Conservation (phyloP, 2,888 invertebrate genomes). For the Hesperia comma region DNA sequence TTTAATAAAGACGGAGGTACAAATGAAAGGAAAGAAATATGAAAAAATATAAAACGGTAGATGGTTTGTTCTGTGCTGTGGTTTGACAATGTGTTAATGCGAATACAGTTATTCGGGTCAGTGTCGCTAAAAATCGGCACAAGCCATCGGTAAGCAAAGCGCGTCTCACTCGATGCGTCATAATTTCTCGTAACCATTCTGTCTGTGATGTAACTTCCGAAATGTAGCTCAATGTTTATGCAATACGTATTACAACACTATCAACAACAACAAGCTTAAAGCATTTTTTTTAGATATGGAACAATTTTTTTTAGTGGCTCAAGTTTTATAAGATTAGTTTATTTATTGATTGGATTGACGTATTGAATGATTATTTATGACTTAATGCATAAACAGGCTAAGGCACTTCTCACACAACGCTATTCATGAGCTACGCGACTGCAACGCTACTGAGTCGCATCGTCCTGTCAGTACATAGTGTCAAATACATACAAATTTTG, state of each 20-base stretch:
- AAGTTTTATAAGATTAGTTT: no score
- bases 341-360: no score
- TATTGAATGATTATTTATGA: no score
- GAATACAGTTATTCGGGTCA: constrained; percentile 76
- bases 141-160: constrained; percentile 60
- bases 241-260: constrained; percentile 54
- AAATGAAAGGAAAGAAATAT: neutral
- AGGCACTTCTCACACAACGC: no score
- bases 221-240: constrained; percentile 53
- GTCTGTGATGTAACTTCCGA: constrained; percentile 66
- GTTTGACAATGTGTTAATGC: constrained; percentile 60
- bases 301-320: no score
- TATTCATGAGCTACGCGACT: no score
- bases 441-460: no score
- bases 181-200: constrained; percentile 60
- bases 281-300: no score
- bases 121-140: constrained; percentile 72
- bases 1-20: neutral
- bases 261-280: neutral
- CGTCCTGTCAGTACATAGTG: no score
- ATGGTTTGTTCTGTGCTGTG: no score
- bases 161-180: constrained; percentile 69
- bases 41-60: neutral
- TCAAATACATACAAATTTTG: no score
- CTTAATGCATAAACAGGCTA: no score